Evolutionary conservation across 2,113 vertebrate genomes (phyloP).

Genomic region (Cochlearius cochlearius): DNA sequence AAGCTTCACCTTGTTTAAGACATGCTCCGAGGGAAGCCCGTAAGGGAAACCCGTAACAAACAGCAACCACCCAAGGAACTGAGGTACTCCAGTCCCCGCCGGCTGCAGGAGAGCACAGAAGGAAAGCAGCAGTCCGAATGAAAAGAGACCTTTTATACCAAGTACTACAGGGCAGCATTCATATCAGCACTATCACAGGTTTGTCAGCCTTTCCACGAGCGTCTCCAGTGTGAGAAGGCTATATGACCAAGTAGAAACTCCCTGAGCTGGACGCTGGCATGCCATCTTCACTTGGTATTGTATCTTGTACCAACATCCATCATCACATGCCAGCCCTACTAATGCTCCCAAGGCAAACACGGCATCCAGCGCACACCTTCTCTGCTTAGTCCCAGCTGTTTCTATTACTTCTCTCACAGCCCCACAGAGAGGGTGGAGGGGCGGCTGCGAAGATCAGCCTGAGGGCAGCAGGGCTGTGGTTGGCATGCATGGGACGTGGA

Average conservation of each 20-base stretch:
- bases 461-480: not conserved
- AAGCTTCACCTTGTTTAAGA: not conserved
- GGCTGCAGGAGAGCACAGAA: not conserved
- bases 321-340: not conserved
- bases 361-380: not conserved
- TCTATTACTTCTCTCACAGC: not conserved
- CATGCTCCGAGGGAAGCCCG: not conserved
- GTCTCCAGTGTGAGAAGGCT: not conserved
- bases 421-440: not conserved
- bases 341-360: not conserved
- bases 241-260: not conserved
- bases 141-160: not conserved
- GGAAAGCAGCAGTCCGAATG: not conserved
- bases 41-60: not conserved
- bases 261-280: not conserved
- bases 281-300: not conserved
- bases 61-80: not conserved
- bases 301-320: not conserved
- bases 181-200: not conserved
- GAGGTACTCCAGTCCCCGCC: not conserved
- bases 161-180: not conserved
- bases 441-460: not conserved
- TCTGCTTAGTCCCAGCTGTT: not conserved
- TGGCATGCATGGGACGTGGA: accelerated
- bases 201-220: not conserved